Evolutionary conservation across 2,797 vertebrate genomes (phyloP), one percentile per base, ranked within the genome.

Genomic region (Kryptopterus vitreolus): DNA sequence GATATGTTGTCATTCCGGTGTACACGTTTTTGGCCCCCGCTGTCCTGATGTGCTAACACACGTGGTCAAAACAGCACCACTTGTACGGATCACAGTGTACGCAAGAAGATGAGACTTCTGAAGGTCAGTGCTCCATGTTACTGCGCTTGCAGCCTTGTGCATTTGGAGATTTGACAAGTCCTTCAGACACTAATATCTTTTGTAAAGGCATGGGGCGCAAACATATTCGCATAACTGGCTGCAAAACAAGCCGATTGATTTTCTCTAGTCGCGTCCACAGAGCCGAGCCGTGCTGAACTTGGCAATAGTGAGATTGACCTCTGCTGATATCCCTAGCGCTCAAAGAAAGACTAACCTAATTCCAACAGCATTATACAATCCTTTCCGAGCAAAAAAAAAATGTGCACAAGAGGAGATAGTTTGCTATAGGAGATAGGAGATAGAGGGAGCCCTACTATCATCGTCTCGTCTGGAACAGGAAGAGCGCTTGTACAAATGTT

Each of bases 331-430:
- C 53, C 71, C 33, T 58, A 58, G 53, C 58, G 71, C 22, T 74
- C 53, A 58, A 74, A 74, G 53, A 74, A 74, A 74, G 71, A 74
- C 71, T 73, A 73, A 73, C 71, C 53, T 58, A 43, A 74, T 58
- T 74, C n/a, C 15, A 8, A 58, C 38, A 43, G 53, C 53, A 43
- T 73, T 38, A 24, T 33, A 38, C 7, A 57, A 57, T 73, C 53
- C n/a, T 57, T 24, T 38, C 52, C 11, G 2, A 72, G 50, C 29
- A 33, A 53, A 55, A 10, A 22, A 22, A 58, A 43, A 74, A 74
- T 3, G 0, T 35, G 53, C 53, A 24, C 9, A 53, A 53, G 18
- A 31, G 26, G 48, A 71, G 68, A 53, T 29, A 24, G 52, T 73
- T 38, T 38, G 31, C 33, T 11, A n/a, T n/a, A n/a, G n/a, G n/a